Evolutionary conservation across 2,797 vertebrate genomes (phyloP).

Genomic region (Hemibagrus guttatus): DNA sequence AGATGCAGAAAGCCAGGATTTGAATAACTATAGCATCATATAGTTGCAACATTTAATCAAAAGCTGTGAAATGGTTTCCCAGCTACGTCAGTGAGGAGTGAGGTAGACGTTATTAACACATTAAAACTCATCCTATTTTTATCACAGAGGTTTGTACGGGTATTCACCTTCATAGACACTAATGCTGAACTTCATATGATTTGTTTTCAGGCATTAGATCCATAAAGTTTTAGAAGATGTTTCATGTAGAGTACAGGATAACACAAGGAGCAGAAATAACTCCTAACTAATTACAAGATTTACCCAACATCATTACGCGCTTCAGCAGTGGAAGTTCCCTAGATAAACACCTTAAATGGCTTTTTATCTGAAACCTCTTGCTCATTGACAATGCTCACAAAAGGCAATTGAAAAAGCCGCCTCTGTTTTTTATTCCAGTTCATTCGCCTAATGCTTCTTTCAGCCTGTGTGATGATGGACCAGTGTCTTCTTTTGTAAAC

Average conservation of each 20-base stretch:
- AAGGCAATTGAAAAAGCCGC: not conserved
- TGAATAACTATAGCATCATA: not conserved
- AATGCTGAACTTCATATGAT: not conserved
- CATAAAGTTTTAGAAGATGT: not conserved
- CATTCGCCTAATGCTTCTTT: not conserved
- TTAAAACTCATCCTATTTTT: not conserved
- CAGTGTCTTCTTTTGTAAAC: not conserved
- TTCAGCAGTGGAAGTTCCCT: not conserved
- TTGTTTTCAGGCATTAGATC: not conserved
- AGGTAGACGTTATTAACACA: not conserved
- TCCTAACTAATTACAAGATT: not conserved
- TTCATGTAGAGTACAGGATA: not conserved
- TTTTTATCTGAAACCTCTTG: not conserved
- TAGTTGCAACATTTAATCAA: not conserved
- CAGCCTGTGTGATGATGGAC: not conserved
- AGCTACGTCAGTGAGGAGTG: not conserved
- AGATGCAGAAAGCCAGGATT: not conserved
- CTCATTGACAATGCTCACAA: not conserved
- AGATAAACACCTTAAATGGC: not conserved
- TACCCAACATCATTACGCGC: not conserved
- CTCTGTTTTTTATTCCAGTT: not conserved
- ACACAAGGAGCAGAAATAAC: not conserved
- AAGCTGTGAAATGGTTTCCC: not conserved
- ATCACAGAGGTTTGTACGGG: not conserved
- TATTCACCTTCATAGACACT: not conserved